Conservation (phyloP, 1,140 invertebrate genomes). For the Drosophila ogumai region DNA sequence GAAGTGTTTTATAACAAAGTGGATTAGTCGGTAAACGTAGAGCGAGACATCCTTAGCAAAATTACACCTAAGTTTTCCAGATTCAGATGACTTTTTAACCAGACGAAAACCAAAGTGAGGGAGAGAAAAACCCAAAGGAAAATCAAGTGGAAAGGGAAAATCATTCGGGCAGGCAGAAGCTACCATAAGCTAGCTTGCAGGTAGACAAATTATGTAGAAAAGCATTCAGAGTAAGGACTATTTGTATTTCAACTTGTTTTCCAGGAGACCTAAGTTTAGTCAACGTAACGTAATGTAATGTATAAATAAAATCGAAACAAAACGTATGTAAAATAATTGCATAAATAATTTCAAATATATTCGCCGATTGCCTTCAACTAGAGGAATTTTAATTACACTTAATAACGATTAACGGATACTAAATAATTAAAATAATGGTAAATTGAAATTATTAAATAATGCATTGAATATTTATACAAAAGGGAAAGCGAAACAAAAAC, state of each 20-base stretch:
- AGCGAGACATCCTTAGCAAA: slow-evolving; percentile 65
- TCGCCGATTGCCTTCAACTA: slow-evolving; percentile 85
- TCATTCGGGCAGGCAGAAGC: slow-evolving; percentile 15
- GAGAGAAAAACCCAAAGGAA: background rate
- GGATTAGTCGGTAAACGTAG: slow-evolving; percentile 60
- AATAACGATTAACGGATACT: slow-evolving; percentile 70
- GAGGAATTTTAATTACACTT: slow-evolving; percentile 85
- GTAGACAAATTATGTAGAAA: slow-evolving; percentile 33
- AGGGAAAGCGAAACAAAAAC: slow-evolving; percentile 17
- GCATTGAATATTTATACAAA: slow-evolving; percentile 68
- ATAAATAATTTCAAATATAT: slow-evolving; percentile 85
- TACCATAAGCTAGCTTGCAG: slow-evolving; percentile 19
- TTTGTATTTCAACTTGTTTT: slow-evolving; percentile 73
- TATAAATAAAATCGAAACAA: slow-evolving; percentile 48
- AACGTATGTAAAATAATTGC: slow-evolving; percentile 82
- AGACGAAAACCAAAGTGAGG: slow-evolving; percentile 29
- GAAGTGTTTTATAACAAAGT: slow-evolving; percentile 50
- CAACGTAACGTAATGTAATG: slow-evolving; percentile 40
- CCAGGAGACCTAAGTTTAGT: slow-evolving; percentile 65
- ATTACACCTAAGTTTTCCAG: slow-evolving; percentile 79
- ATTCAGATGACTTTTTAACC: slow-evolving; percentile 80
- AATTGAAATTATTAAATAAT: slow-evolving; percentile 59
- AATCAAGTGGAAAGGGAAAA: background rate
- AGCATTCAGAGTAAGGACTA: slow-evolving; percentile 40
- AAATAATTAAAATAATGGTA: slow-evolving; percentile 50